Percentiles rank a stretch among this genome's conserved stretches.
phyloP scores from a whole-genome alignment of 1,140 invertebrate genomes.

The Neodiprion virginianus region DNA sequence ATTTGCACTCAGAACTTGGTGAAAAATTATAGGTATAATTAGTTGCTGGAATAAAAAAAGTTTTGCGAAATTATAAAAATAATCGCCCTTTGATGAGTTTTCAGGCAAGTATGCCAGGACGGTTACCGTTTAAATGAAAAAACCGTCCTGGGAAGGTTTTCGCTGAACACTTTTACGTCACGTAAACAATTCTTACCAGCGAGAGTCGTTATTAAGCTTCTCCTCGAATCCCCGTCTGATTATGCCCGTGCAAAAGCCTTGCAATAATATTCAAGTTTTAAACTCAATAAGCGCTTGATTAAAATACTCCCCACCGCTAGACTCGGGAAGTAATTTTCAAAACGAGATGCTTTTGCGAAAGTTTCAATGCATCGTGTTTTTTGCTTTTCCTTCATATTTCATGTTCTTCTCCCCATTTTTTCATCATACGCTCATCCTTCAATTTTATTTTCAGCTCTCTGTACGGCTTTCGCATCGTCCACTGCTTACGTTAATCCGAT shows the following conservation, averaged over 20 bases:
- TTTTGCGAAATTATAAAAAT: no score
- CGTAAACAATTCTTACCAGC: no score
- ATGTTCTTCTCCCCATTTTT: conserved; percentile 22
- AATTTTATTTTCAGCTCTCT: conserved; percentile 8
- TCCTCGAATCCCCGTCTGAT: neutral
- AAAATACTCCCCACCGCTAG: conserved; percentile 39
- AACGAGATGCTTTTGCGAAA: conserved; percentile 45
- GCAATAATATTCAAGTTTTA: conserved; percentile 51
- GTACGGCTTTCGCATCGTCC: neutral
- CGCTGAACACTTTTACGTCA: no score
- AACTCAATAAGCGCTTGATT: conserved; percentile 51
- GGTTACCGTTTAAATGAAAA: no score
- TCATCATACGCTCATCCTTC: conserved; percentile 23
- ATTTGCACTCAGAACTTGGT: no score
- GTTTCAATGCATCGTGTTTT: conserved; percentile 41
- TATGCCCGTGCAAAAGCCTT: conserved; percentile 5
- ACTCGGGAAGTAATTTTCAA: conserved; percentile 45
- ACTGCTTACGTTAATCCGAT: neutral
- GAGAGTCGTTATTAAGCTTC: neutral
- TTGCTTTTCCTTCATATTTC: conserved; percentile 24
- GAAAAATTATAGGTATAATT: no score
- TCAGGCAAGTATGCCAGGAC: no score
- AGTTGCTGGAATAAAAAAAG: no score
- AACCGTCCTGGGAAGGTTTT: no score
- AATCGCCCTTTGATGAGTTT: no score